These are phyloP conservation scores for Gerris buenoi DNA, from an alignment of 1,140 invertebrate genomes.

Conservation along the genomic window DNA sequence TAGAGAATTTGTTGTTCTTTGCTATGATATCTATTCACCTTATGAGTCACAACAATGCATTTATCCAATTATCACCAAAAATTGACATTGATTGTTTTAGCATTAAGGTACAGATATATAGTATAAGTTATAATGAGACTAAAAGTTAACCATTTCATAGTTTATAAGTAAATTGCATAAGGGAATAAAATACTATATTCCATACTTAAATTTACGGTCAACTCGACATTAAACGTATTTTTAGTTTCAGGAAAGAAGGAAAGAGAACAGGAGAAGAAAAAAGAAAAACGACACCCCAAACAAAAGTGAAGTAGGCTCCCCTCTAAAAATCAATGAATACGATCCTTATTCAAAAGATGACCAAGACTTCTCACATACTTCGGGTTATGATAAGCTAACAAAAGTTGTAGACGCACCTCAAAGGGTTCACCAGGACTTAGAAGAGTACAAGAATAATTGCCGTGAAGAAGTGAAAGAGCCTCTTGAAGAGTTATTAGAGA, in stretches of 20 bases:
- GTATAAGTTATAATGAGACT: too few species aligned
- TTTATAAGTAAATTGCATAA: too few species aligned
- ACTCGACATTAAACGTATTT: too few species aligned
- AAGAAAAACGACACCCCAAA: conserved; percentile 6
- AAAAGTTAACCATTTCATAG: too few species aligned
- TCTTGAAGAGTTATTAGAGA: conserved; percentile 6
- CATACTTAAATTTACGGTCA: too few species aligned
- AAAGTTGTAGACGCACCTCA: conserved; percentile 15
- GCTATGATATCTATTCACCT: too few species aligned
- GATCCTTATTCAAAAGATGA: conserved; percentile 12
- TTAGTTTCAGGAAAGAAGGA: background rate
- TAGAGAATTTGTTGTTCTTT: too few species aligned
- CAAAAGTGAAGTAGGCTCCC: conserved; percentile 6
- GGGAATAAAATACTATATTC: too few species aligned
- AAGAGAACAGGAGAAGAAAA: conserved; percentile 7
- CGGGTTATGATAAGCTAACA: conserved; percentile 16
- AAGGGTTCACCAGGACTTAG: conserved; percentile 15
- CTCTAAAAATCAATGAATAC: background rate
- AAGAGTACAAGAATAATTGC: conserved; percentile 13
- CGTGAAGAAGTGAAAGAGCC: conserved; percentile 6
- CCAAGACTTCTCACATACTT: conserved; percentile 16
- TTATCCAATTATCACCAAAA: too few species aligned
- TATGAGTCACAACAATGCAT: too few species aligned
- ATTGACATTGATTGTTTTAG: too few species aligned
- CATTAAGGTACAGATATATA: too few species aligned